Evolutionary conservation across 2,113 vertebrate genomes (phyloP).

Genomic region (Edolisoma coerulescens): DNA sequence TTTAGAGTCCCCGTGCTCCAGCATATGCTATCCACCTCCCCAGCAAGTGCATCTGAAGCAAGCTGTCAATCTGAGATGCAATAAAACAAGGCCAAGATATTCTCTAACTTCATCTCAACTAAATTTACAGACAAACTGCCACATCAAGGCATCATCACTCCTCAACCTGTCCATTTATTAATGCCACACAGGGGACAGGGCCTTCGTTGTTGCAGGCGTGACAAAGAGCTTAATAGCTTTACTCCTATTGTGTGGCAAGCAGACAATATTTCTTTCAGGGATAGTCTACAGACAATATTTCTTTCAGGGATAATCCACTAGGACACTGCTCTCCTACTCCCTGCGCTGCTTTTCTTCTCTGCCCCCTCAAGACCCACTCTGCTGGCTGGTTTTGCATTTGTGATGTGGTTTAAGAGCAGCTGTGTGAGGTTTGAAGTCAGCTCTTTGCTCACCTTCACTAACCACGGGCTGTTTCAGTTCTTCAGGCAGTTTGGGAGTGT

Average conservation of each 20-base stretch:
- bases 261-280: background rate
- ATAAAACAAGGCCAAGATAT: background rate
- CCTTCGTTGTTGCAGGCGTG: accelerated
- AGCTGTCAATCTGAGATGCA: background rate
- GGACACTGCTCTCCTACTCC: background rate
- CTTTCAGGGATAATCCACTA: background rate
- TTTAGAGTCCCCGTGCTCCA: background rate
- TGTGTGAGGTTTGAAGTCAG: background rate
- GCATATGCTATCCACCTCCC: background rate
- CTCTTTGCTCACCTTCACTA: background rate
- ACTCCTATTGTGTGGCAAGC: background rate
- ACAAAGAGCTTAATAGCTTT: background rate
- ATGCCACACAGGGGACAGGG: background rate
- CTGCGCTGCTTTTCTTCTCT: background rate
- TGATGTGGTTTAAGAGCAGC: background rate
- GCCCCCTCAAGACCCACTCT: background rate
- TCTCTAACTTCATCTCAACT: background rate
- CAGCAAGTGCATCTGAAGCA: background rate
- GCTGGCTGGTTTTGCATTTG: background rate
- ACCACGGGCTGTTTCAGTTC: background rate
- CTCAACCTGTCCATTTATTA: background rate
- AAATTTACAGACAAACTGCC: background rate
- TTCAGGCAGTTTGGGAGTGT: background rate
- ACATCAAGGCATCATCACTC: background rate
- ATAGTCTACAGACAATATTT: background rate